These are phyloP conservation scores for Cephus rjabovi DNA, from an alignment of 2,888 invertebrate genomes.

Conservation along the genomic window DNA sequence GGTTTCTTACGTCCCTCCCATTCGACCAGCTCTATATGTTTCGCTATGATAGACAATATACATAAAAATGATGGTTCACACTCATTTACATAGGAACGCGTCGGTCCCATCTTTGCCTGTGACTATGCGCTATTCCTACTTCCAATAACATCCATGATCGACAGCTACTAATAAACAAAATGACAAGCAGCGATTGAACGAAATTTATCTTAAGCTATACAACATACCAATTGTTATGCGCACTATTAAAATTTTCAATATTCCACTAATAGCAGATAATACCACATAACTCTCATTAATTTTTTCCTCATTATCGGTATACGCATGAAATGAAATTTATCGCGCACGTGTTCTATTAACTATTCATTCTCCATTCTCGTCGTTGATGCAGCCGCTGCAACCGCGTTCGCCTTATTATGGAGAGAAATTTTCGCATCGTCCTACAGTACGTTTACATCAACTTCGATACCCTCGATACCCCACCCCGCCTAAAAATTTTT, in stretches of 20 bases:
- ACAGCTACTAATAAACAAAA: not conserved
- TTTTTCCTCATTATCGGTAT: not conserved
- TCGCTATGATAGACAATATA: not conserved
- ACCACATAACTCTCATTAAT: not conserved
- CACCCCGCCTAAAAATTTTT: not conserved
- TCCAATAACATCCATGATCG: not conserved
- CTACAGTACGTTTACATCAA: not conserved
- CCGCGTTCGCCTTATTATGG: not conserved
- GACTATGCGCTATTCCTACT: not conserved
- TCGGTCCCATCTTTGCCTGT: not conserved
- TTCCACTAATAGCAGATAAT: not conserved
- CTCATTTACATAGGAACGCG: not conserved
- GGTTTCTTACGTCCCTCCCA: conserved; percentile 53
- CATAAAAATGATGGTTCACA: not conserved
- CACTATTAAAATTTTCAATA: not conserved
- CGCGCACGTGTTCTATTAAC: not conserved
- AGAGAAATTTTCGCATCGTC: not conserved
- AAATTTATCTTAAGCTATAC: not conserved
- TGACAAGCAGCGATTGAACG: not conserved
- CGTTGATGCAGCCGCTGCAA: not conserved
- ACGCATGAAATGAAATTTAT: not conserved
- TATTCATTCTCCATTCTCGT: not conserved
- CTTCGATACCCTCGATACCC: not conserved
- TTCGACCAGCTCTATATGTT: conserved; percentile 26
- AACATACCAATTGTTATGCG: not conserved